Evolutionary conservation across 1,140 invertebrate genomes (phyloP), one percentile per base, ranked within the genome.

Genomic region (Lepidotrigona ventralis): DNA sequence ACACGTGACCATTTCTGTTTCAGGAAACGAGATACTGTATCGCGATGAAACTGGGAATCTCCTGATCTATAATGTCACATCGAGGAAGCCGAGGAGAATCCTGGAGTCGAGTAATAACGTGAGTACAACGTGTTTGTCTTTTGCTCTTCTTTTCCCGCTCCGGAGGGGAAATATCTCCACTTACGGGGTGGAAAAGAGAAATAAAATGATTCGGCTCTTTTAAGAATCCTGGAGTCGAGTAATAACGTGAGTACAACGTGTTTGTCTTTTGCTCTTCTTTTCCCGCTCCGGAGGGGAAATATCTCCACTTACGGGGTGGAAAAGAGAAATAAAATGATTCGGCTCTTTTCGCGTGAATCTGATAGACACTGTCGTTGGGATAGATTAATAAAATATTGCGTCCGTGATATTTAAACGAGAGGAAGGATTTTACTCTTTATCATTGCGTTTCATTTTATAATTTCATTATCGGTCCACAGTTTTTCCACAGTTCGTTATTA

Each of bases 21-120:
- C 91, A 94, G 93, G 91, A 90, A 86, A 92, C 71, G 91, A 94
- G 88, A 91, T 94, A 75, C 83, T 94, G 39, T 94, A 93, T 82
- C 88, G 91, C 33, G 92, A 94, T 77, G 93, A 93, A 68, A 74
- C 60, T 70, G 93, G 92, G 51, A 92, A 93, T 88, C 79, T 94
- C 19, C 72, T 92, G 79, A 91, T 94, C 82, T 93, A 91, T 78
- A 91, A 93, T 66, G 91, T 91, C 33, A 86, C 85, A 51, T 88
- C 88, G 64, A 78, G 73, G 9, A 46, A 83, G 21, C 88, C 90
- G 8, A 89, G 81, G 64, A 87, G 84, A 11, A 78, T 94, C 29
- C 73, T 94, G 56, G 78, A 91, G 14, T 88, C 84, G n/a, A 90
- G 72, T 60, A 90, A 92, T 79, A 51, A 84, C 15, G 93, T 94